Evolutionary conservation across 2,113 vertebrate species (phyloP).

Genomic region (Arvicanthis niloticus): DNA sequence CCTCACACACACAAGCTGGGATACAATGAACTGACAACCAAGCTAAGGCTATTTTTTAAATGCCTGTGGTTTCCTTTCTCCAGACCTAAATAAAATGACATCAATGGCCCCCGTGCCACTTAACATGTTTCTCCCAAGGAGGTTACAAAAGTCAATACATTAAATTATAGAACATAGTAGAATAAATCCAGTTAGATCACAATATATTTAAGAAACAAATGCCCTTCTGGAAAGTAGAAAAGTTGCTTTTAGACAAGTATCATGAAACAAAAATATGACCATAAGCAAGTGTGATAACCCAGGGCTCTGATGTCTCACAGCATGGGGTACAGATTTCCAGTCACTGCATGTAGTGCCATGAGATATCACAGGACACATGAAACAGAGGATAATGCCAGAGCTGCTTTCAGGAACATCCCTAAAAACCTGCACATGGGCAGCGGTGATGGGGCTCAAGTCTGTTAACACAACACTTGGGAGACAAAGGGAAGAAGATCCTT

Average conservation of each 20-base stretch:
- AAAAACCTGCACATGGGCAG: neutral
- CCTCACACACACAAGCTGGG: conserved; percentile 49
- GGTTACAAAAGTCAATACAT: conserved; percentile 56
- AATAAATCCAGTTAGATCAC: conserved; percentile 53
- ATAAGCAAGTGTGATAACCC: conserved; percentile 19
- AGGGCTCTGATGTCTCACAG: conserved; percentile 34
- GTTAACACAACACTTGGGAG: neutral
- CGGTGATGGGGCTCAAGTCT: neutral
- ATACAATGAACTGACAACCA: conserved; percentile 29
- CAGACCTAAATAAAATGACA: conserved; percentile 51
- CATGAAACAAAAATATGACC: conserved; percentile 65
- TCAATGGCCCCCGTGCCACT: neutral
- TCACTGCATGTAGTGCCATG: conserved; percentile 71
- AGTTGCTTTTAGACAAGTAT: conserved; percentile 62
- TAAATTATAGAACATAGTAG: neutral
- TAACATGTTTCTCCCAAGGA: conserved; percentile 51
- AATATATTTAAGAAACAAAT: conserved; percentile 55
- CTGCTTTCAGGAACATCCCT: conserved; percentile 66
- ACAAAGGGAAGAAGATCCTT: neutral
- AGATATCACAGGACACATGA: conserved; percentile 68
- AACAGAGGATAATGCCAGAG: conserved; percentile 51
- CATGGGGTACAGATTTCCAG: conserved; percentile 52
- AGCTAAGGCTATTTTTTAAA: conserved; percentile 14
- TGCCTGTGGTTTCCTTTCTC: conserved; percentile 46
- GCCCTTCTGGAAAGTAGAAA: conserved; percentile 59